Evolutionary conservation across 2,113 vertebrate species (phyloP).

Genomic region (Heterotis niloticus): DNA sequence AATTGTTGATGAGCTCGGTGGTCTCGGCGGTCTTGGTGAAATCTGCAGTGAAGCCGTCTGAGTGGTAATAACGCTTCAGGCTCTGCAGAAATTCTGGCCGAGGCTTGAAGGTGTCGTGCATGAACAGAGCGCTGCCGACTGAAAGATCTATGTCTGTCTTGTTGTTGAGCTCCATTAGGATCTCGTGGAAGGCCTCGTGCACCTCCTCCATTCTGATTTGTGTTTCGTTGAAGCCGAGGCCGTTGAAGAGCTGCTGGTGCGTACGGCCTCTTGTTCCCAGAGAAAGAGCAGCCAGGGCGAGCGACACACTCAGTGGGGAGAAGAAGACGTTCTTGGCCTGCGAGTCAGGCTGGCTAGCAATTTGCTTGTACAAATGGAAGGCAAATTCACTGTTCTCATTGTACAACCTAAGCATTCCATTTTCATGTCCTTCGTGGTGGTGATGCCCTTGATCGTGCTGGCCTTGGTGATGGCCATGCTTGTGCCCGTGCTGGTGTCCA

Average conservation of each 20-base stretch:
- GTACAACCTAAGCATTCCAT: constrained; percentile 37
- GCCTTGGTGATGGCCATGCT: background rate
- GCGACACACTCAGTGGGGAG: constrained; percentile 68
- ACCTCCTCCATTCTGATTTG: constrained; percentile 34
- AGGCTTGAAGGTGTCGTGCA: constrained; percentile 37
- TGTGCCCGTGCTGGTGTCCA: background rate
- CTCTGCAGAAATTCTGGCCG: constrained; percentile 44
- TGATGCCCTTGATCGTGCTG: background rate
- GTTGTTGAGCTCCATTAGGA: constrained; percentile 34
- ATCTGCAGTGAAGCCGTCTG: constrained; percentile 51
- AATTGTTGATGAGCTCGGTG: constrained; percentile 48
- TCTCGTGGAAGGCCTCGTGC: constrained; percentile 36
- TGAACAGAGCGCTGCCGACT: constrained; percentile 53
- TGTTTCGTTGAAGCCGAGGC: constrained; percentile 52
- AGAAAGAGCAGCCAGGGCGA: constrained; percentile 63
- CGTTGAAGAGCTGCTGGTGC: constrained; percentile 58
- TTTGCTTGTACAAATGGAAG: constrained; percentile 59
- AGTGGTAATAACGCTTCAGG: constrained; percentile 49
- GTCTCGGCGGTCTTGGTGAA: constrained; percentile 47
- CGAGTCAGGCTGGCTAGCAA: constrained; percentile 44
- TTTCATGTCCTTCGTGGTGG: background rate
- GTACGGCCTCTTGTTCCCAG: constrained; percentile 58
- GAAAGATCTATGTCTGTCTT: constrained; percentile 24
- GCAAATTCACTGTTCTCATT: constrained; percentile 60
- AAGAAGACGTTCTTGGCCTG: constrained; percentile 69